Base-by-base conservation (phyloP, 2,113 vertebrate genomes). In the Atractosteus spatula region DNA sequence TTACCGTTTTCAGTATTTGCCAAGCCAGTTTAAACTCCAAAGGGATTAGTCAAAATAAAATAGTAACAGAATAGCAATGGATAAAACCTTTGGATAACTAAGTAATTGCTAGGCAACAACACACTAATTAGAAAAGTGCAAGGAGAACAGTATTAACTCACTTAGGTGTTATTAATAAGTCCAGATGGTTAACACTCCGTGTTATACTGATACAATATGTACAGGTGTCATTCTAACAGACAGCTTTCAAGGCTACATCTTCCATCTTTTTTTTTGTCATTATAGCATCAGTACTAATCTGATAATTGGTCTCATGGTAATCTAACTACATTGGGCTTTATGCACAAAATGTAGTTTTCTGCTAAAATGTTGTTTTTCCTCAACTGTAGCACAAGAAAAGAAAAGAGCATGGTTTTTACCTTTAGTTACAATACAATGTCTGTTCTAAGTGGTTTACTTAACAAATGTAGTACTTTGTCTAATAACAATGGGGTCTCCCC, bases 201-300 rank as follows among this genome's bases (percentile, higher is more conserved):
- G 59, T 1, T 62, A 29, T 62, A 13, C 59, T 62, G 13, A 6
- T 6, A 6, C 13, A 13, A 62, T 62, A 14, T 14, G 13, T 62
- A 10, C 17, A n/a, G 1, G 6, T 62, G 59, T 62, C 59, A 62
- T 62, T 62, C 17, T 62, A 62, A 62, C 59, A 62, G 59, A 10
- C 13, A 62, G 59, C 7, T 62, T 62, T 62, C 7, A 62, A 13
- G 1, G 59, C 17, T 62, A n/a, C 59, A 14, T 62, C 59, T 62
- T 62, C 13, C 59, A 62, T 62, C 59, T n/a, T 62, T 62, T 5
- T n/a, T 62, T 13, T n/a, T 62, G 59, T 62, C 13, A 62, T 62
- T 3, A 51, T 3, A 62, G 13, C 14, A 62, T 62, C 59, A n/a
- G 13, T 13, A 62, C 10, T 51, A 51, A 7, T 10, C 47, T 51